Evolutionary conservation across 1,140 invertebrate genomes (phyloP).

Genomic region (Sipha flava): DNA sequence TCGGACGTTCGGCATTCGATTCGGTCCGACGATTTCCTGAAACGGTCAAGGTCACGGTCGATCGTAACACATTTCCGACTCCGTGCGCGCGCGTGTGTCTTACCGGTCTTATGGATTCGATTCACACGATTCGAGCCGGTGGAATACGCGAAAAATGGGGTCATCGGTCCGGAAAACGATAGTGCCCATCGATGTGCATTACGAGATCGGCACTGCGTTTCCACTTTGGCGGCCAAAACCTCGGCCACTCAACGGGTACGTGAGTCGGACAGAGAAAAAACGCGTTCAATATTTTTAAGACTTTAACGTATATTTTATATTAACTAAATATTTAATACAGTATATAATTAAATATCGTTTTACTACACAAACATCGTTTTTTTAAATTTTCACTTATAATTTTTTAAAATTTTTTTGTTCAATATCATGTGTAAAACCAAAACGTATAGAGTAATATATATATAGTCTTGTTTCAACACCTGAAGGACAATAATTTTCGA

Average conservation of each 20-base stretch:
- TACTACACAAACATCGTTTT: slow-evolving; percentile 30
- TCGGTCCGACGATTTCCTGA: neutral
- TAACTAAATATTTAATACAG: slow-evolving; percentile 30
- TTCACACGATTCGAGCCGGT: neutral
- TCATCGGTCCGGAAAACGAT: too few species aligned
- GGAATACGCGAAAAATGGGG: neutral
- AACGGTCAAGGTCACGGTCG: slow-evolving; percentile 1
- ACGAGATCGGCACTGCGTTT: too few species aligned
- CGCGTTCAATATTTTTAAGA: neutral
- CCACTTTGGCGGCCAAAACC: too few species aligned
- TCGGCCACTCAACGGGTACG: too few species aligned
- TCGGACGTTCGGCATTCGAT: too few species aligned
- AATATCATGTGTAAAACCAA: neutral
- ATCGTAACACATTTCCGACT: neutral
- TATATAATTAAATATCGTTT: slow-evolving; percentile 30
- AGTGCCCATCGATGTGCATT: too few species aligned
- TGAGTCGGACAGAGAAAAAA: too few species aligned
- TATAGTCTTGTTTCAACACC: neutral
- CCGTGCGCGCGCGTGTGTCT: neutral
- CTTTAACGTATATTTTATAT: slow-evolving; percentile 26
- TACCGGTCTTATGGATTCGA: neutral
- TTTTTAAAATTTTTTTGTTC: neutral
- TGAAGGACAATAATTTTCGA: slow-evolving; percentile 14
- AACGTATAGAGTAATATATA: neutral
- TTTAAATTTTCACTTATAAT: slow-evolving; percentile 11